These are phyloP conservation scores for Aquatica leii DNA, from an alignment of 2,888 invertebrate species.

Conservation along the genomic window DNA sequence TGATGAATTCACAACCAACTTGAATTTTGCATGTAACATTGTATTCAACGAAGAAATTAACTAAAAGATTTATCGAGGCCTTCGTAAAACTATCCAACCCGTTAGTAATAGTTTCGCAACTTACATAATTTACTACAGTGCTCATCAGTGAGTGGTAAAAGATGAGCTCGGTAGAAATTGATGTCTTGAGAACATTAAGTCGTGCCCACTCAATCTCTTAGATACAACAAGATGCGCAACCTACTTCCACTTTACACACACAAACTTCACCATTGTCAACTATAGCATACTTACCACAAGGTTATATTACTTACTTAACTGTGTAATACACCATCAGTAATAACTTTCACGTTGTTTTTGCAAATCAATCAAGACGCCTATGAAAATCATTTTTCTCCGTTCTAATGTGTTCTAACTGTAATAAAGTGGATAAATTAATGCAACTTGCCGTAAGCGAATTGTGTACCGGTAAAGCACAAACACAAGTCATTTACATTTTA, in stretches of 20 bases:
- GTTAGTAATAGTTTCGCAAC: conserved; percentile 34
- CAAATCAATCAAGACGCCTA: not conserved
- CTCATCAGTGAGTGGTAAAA: conserved; percentile 36
- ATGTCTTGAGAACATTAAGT: conserved; percentile 41
- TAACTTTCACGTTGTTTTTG: not conserved
- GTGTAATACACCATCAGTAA: not conserved
- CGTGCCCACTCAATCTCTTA: conserved; percentile 40
- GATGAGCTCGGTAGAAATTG: conserved; percentile 38
- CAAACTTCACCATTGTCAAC: conserved; percentile 35
- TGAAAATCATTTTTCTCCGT: not conserved
- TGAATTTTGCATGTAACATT: too few species aligned
- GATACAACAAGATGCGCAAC: conserved; percentile 42
- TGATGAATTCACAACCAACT: too few species aligned
- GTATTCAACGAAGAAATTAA: too few species aligned
- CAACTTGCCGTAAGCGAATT: conserved; percentile 20
- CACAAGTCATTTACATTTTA: conserved; percentile 34
- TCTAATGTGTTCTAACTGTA: not conserved
- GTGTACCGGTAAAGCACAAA: conserved; percentile 36
- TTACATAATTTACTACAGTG: conserved; percentile 28
- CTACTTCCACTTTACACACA: conserved; percentile 36
- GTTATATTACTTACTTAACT: not conserved
- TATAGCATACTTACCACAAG: conserved; percentile 20
- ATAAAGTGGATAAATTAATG: not conserved
- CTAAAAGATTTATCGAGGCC: conserved; percentile 28
- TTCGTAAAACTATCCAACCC: conserved; percentile 24